Evolutionary conservation across 1,140 invertebrate species (phyloP).

Genomic region (Zaprionus davidi): DNA sequence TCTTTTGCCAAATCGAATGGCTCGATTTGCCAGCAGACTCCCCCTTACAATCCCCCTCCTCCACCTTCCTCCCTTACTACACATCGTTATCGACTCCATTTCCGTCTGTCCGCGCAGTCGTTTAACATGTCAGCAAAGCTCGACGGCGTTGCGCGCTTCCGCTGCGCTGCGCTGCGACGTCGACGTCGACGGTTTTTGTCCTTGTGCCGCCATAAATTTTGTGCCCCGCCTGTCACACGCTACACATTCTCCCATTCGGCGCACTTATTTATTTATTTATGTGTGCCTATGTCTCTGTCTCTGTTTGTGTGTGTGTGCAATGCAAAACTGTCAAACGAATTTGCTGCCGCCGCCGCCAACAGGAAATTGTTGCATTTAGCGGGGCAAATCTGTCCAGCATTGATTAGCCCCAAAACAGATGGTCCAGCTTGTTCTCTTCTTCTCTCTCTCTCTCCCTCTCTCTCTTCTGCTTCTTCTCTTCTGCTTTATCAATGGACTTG

Average conservation of each 20-base stretch:
- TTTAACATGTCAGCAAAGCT: slow-evolving; percentile 75
- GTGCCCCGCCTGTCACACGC: slow-evolving; percentile 69
- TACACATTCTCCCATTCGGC: slow-evolving; percentile 50
- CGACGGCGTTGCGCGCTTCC: background rate
- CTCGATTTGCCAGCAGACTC: slow-evolving; percentile 34
- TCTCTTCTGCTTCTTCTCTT: background rate
- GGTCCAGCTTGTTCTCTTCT: slow-evolving; percentile 12
- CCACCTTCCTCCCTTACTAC: background rate
- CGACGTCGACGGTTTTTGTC: slow-evolving; percentile 66
- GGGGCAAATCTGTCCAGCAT: slow-evolving; percentile 52
- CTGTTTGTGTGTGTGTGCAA: slow-evolving; percentile 24
- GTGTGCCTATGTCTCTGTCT: slow-evolving; percentile 24
- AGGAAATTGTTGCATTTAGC: slow-evolving; percentile 53
- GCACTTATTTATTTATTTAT: slow-evolving; percentile 78
- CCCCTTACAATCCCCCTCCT: background rate
- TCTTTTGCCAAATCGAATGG: slow-evolving; percentile 74
- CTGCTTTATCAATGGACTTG: slow-evolving; percentile 49
- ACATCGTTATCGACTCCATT: slow-evolving; percentile 5
- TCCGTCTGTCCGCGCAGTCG: slow-evolving; percentile 46
- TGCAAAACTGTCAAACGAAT: slow-evolving; percentile 63
- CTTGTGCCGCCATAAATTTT: slow-evolving; percentile 78
- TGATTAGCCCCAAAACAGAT: slow-evolving; percentile 53
- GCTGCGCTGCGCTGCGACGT: slow-evolving; percentile 46
- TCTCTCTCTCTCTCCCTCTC: background rate
- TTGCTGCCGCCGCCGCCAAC: slow-evolving; percentile 35